Evolutionary conservation across 1,140 invertebrate genomes (phyloP), one percentile per base, ranked within the genome.

Genomic region (Penaeus chinensis): DNA sequence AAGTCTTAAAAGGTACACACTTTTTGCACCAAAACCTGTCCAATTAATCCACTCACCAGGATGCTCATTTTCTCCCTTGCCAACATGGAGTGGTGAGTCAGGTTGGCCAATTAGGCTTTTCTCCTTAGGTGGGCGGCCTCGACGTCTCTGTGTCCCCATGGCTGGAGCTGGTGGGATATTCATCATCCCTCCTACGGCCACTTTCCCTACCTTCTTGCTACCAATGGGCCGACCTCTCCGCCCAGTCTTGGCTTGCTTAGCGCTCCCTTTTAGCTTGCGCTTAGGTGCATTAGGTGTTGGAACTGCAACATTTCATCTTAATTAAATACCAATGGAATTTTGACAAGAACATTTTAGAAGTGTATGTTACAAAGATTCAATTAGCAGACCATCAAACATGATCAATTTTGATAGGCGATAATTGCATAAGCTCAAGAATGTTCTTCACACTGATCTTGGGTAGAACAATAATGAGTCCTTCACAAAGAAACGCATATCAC

Each of bases 81-180:
- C 77, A 19, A 24, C 16, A n/a, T 77, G 66, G 7, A n/a, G n/a
- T 7, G 71, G 32, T 0, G 32, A 87, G 3, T 71, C 86, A 24
- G 61, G 20, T 18, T 22, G 62, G 20, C 61, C 24, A 80, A 18
- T 18, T 47, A 61, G 77, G 66, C 3, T 47, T 60, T 65, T 89
- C 4, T 85, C 84, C 27, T 89, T 85, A 37, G 83, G 83, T 27
- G 83, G 84, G 22, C 84, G 77, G 24, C 88, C 83, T 76, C 80
- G 54, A 18, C 83, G 62, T 65, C 76, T 83, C n/a, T 85, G 82
- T 27, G 87, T 62, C 22, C 74, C 13, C 37, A 66, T 62, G 79
- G 65, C 77, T 11, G 62, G 42, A 42, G 86, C 42, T 24, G 16
- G 24, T 22, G 63, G 71, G 42, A n/a, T 18, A 22, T 27, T n/a